phyloP scores from a whole-genome alignment of 2,888 invertebrate species.

The Polylopha cassiicola region DNA sequence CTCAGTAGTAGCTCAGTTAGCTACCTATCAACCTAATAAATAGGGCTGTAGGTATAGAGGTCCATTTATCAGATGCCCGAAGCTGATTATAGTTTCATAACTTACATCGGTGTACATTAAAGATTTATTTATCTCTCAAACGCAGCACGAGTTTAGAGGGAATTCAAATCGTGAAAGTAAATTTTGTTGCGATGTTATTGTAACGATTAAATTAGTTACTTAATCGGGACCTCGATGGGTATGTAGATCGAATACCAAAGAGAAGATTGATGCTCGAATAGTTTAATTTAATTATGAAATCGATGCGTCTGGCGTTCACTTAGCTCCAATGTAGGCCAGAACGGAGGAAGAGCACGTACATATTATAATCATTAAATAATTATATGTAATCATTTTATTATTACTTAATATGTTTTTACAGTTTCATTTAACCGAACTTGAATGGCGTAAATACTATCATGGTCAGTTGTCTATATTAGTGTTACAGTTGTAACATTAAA shows the following conservation, averaged over 20 bases:
- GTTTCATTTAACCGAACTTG: no score
- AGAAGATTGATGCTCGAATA: conserved; percentile 36
- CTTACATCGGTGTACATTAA: conserved; percentile 18
- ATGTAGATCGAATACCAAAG: conserved; percentile 28
- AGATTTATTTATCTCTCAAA: conserved; percentile 30
- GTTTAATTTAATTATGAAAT: conserved; percentile 29
- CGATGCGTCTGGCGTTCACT: conserved; percentile 5
- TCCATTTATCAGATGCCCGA: background rate
- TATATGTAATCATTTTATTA: conserved; percentile 30
- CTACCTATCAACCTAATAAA: conserved; percentile 2
- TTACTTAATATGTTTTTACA: no score
- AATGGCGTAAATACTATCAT: no score
- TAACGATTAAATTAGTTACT: conserved; percentile 26
- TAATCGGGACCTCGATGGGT: conserved; percentile 31
- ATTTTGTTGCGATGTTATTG: conserved; percentile 27
- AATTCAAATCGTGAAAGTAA: conserved; percentile 45
- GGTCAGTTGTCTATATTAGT: no score
- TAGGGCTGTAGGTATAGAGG: conserved; percentile 3
- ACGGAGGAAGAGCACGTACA: background rate
- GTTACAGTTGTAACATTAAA: no score
- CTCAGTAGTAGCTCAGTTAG: no score
- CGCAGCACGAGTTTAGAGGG: conserved; percentile 35
- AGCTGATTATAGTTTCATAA: conserved; percentile 30
- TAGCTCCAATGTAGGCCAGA: conserved; percentile 2
- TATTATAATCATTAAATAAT: background rate